These are phyloP conservation scores for Brienomyrus brachyistius DNA, from an alignment of 2,113 vertebrate genomes.

Conservation along the genomic window DNA sequence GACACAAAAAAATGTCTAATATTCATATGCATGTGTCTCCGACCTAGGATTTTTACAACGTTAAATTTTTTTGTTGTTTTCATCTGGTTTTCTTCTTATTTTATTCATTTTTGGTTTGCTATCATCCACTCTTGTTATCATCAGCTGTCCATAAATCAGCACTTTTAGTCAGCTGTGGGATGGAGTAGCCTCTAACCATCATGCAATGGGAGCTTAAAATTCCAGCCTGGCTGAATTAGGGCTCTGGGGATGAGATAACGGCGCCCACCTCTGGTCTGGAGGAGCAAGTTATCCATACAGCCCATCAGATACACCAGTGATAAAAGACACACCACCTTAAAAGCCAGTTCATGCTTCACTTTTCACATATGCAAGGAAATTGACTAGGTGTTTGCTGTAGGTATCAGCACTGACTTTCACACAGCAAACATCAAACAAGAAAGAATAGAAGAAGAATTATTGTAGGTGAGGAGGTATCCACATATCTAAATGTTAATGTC, in stretches of 20 bases:
- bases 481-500: background rate
- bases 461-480: background rate
- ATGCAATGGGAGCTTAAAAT: background rate
- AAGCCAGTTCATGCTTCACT: background rate
- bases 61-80: background rate
- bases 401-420: background rate
- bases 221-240: background rate
- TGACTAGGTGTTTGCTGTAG: background rate
- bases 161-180: background rate
- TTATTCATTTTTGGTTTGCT: background rate
- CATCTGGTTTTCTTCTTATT: background rate
- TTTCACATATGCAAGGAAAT: background rate
- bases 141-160: background rate
- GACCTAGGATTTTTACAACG: background rate
- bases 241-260: background rate
- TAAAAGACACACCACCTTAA: background rate
- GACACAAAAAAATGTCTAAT: background rate
- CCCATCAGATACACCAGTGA: background rate
- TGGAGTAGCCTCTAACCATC: background rate
- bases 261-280: background rate
- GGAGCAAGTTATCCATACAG: background rate
- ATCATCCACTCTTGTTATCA: background rate
- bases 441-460: background rate
- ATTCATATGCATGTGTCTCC: background rate
- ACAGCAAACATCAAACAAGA: background rate